Evolutionary conservation across 1,140 invertebrate genomes (phyloP).

Genomic region (Drosophila ambigua): DNA sequence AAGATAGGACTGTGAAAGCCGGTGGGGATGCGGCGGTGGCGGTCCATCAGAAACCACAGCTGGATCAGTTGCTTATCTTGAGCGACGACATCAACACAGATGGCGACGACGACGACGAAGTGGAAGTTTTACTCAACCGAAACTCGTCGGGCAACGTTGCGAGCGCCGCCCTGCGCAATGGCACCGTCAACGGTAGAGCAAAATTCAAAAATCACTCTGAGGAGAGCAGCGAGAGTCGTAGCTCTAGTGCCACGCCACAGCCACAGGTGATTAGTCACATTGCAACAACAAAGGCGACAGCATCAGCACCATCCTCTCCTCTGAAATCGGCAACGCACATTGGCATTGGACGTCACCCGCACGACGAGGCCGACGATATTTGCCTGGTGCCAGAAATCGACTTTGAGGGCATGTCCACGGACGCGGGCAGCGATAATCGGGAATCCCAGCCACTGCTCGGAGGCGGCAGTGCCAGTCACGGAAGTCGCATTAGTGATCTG

Average conservation of each 20-base stretch:
- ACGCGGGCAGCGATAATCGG: constrained; percentile 89
- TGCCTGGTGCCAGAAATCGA: constrained; percentile 82
- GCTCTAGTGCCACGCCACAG: constrained; percentile 34
- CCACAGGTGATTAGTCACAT: constrained; percentile 59
- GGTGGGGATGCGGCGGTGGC: constrained; percentile 29
- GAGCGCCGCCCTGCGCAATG: constrained; percentile 43
- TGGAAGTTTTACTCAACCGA: constrained; percentile 54
- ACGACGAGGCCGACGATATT: constrained; percentile 79
- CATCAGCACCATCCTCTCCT: constrained; percentile 52
- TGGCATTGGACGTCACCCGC: constrained; percentile 49
- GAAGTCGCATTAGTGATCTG: constrained; percentile 68
- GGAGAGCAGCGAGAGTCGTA: constrained; percentile 51
- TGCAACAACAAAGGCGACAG: constrained; percentile 41
- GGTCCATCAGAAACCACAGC: constrained; percentile 41
- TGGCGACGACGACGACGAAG: constrained; percentile 61
- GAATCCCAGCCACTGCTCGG: constrained; percentile 95
- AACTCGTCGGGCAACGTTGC: constrained; percentile 25
- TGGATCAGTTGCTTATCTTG: constrained; percentile 42
- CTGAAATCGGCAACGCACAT: constrained; percentile 54
- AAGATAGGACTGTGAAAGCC: constrained; percentile 21
- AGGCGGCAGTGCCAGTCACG: constrained; percentile 85
- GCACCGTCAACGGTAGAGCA: constrained; percentile 6
- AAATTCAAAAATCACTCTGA: constrained; percentile 38
- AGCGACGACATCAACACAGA: constrained; percentile 38
- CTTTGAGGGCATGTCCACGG: constrained; percentile 86